These are phyloP conservation scores for Dromaius novaehollandiae DNA, from an alignment of 2,113 vertebrate species.

Conservation along the genomic window DNA sequence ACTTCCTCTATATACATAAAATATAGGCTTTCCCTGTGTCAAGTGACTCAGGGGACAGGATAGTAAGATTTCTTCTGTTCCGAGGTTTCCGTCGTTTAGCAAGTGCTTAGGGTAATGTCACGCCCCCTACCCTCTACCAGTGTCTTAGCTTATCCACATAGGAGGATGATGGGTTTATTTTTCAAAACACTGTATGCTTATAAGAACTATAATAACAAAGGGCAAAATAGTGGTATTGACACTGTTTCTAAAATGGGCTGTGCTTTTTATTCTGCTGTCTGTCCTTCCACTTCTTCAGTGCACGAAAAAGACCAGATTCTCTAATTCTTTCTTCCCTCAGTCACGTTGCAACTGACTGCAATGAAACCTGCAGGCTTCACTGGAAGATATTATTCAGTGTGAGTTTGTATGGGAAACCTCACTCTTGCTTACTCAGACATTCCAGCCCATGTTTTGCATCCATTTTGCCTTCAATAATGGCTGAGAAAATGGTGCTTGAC, in stretches of 20 bases:
- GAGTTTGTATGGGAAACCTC: background rate
- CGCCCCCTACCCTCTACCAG: background rate
- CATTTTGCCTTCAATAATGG: background rate
- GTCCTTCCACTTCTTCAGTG: background rate
- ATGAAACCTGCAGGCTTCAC: background rate
- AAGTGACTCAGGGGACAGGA: background rate
- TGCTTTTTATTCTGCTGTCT: background rate
- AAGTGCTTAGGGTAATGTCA: background rate
- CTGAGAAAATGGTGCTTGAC: background rate
- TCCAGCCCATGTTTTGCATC: background rate
- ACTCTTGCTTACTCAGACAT: background rate
- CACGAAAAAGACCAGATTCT: background rate
- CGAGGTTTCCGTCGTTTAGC: background rate
- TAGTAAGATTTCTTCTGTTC: background rate
- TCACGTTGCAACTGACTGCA: background rate
- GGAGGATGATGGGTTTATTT: background rate
- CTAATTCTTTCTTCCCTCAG: background rate
- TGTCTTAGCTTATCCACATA: background rate
- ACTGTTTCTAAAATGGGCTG: background rate
- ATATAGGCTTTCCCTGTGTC: background rate
- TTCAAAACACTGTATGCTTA: background rate
- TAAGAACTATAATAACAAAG: background rate
- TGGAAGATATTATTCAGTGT: background rate
- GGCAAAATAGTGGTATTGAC: background rate
- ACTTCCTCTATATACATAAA: background rate